Conservation (phyloP, 2,888 invertebrate genomes). For the Cremastobaeus sp. region DNA sequence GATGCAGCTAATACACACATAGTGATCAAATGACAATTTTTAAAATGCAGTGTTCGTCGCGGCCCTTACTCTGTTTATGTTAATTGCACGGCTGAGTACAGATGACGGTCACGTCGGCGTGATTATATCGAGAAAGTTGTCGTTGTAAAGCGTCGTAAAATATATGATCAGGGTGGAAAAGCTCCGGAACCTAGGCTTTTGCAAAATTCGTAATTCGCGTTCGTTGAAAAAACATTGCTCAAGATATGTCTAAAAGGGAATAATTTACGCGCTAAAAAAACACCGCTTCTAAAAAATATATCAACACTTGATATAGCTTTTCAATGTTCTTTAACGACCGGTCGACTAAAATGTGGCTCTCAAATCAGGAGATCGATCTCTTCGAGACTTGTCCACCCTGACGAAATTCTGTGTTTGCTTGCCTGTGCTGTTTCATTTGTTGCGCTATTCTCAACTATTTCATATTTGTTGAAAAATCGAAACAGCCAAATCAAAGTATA, state of each 20-base stretch:
- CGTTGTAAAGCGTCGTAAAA: constrained; percentile 59
- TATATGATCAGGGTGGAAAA: constrained; percentile 51
- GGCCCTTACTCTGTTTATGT: constrained; percentile 27
- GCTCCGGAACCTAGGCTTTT: too few species aligned
- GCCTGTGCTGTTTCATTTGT: constrained; percentile 11
- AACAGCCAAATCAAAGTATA: constrained; percentile 23
- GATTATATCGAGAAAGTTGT: constrained; percentile 39
- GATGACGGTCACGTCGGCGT: constrained; percentile 31
- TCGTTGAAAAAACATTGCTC: constrained; percentile 42
- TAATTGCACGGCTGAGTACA: constrained; percentile 19
- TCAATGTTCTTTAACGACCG: constrained; percentile 29
- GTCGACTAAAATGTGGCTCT: constrained; percentile 1
- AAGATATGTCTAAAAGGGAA: constrained; percentile 36
- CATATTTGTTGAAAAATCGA: too few species aligned
- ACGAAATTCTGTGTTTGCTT: constrained; percentile 8
- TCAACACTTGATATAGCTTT: constrained; percentile 20
- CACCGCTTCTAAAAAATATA: constrained; percentile 43
- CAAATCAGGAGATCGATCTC: constrained; percentile 19
- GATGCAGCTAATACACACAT: constrained; percentile 49
- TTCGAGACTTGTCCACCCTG: constrained; percentile 17
- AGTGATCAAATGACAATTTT: constrained; percentile 42
- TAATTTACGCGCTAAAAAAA: constrained; percentile 27
- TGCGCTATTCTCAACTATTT: too few species aligned
- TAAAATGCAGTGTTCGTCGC: constrained; percentile 36
- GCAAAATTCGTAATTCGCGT: background rate